phyloP scores from a whole-genome alignment of 2,888 invertebrate genomes.

The Dusona sp. region DNA sequence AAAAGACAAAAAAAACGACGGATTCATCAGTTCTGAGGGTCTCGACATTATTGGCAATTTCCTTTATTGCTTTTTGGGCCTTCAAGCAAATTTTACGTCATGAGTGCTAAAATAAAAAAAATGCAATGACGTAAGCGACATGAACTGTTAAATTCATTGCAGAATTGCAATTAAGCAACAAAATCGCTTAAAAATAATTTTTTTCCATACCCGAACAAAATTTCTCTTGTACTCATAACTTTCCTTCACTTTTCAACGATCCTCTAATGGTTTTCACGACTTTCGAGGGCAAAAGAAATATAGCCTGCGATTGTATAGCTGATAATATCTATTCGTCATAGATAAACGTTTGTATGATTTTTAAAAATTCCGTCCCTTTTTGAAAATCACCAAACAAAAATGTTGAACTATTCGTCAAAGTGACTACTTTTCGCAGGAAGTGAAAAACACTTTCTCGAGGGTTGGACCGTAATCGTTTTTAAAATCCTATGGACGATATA shows the following conservation, averaged over 20 bases:
- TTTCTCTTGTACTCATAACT: not conserved
- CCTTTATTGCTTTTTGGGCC: not conserved
- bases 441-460: not conserved
- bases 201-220: not conserved
- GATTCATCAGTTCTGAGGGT: constrained; percentile 7
- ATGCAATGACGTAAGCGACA: not conserved
- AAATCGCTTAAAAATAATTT: not conserved
- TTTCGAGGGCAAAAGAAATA: not conserved
- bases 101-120: not conserved
- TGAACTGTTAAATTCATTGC: not conserved
- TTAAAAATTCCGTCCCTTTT: not conserved
- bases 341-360: not conserved
- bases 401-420: not conserved
- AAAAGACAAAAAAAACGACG: constrained; percentile 5
- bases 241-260: not conserved
- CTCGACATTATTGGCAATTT: constrained; percentile 20
- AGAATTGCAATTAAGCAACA: not conserved
- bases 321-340: constrained; percentile 19
- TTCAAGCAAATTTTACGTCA: not conserved
- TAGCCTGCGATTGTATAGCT: not conserved
- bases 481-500: constrained; percentile 21
- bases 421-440: not conserved
- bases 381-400: not conserved
- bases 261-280: not conserved
- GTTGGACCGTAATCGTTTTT: not conserved